Evolutionary conservation across 35 echinoderm and acorn worm genomes (phyloP).

Genomic region (Ophioderma brevispina): DNA sequence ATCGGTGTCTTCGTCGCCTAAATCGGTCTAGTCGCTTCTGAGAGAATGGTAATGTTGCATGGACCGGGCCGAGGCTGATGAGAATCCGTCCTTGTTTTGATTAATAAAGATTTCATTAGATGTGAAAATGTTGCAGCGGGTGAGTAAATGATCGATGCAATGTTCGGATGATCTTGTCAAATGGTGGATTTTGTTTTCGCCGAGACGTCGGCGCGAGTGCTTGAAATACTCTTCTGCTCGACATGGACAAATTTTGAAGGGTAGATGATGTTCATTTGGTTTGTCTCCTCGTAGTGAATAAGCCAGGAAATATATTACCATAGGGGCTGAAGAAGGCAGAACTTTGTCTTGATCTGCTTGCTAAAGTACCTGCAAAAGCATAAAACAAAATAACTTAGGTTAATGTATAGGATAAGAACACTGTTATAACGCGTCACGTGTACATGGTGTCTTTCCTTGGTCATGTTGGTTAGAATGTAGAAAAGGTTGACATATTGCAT

Average conservation of each 20-base stretch:
- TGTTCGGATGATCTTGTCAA: constrained; percentile 97
- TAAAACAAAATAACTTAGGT: neutral
- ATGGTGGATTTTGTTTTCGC: constrained; percentile 69
- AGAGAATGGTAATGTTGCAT: constrained; percentile 93
- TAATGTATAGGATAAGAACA: neutral
- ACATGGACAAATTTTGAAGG: constrained; percentile 83
- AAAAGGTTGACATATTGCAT: too few relatives aligned
- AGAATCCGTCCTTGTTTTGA: constrained; percentile 62
- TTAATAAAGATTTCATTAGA: constrained; percentile 77
- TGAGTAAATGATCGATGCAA: constrained; percentile 82
- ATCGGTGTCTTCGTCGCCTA: constrained; percentile 65
- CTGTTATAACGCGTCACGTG: too few relatives aligned
- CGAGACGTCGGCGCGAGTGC: constrained; percentile 62
- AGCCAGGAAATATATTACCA: constrained; percentile 95
- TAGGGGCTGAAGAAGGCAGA: constrained; percentile 92
- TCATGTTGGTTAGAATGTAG: too few relatives aligned
- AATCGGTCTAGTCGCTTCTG: constrained; percentile 71
- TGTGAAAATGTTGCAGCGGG: constrained; percentile 70
- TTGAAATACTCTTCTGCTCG: constrained; percentile 95
- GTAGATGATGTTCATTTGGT: constrained; percentile 70
- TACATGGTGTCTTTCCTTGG: too few relatives aligned
- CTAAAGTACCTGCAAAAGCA: constrained; percentile 25
- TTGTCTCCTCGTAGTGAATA: constrained; percentile 93
- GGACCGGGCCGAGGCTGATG: constrained; percentile 84
- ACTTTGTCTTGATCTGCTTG: constrained; percentile 86